Percentiles rank a stretch among this genome's conserved stretches.
phyloP scores from a whole-genome alignment of 2,113 vertebrate species.

The Barnardius zonarius region DNA sequence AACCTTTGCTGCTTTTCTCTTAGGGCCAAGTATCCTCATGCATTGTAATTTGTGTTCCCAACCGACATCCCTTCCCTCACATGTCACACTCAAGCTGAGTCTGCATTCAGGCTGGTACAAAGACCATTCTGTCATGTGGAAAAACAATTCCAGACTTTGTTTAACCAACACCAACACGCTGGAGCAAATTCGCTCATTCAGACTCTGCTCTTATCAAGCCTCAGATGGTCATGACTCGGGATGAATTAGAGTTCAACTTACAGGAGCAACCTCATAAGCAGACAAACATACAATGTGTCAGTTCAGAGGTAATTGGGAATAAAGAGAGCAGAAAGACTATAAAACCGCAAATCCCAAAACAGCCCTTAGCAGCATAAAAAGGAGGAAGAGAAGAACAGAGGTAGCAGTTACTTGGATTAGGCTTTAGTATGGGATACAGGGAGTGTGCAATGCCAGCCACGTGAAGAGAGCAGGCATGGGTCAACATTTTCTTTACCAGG shows the following conservation, averaged over 20 bases:
- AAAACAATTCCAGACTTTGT: constrained; percentile 17
- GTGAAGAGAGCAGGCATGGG: not conserved
- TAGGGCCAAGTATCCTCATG: not conserved
- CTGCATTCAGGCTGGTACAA: not conserved
- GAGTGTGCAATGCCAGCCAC: not conserved
- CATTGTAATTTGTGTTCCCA: not conserved
- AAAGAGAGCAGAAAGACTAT: not conserved
- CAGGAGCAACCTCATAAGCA: not conserved
- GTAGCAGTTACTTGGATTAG: not conserved
- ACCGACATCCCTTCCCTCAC: not conserved
- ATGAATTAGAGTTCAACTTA: not conserved
- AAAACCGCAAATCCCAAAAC: not conserved
- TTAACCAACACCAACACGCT: not conserved
- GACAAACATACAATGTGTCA: not conserved
- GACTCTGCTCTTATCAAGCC: not conserved
- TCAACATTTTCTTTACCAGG: not conserved
- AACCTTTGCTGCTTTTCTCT: not conserved
- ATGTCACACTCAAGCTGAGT: not conserved
- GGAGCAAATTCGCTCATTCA: not conserved
- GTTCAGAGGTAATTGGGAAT: not conserved
- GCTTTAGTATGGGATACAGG: not conserved
- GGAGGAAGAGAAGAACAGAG: not conserved
- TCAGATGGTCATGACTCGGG: not conserved
- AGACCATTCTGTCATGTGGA: not conserved
- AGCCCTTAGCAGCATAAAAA: not conserved